Conservation (phyloP, 2,797 vertebrate genomes). For the Acipenser transmontanus region DNA sequence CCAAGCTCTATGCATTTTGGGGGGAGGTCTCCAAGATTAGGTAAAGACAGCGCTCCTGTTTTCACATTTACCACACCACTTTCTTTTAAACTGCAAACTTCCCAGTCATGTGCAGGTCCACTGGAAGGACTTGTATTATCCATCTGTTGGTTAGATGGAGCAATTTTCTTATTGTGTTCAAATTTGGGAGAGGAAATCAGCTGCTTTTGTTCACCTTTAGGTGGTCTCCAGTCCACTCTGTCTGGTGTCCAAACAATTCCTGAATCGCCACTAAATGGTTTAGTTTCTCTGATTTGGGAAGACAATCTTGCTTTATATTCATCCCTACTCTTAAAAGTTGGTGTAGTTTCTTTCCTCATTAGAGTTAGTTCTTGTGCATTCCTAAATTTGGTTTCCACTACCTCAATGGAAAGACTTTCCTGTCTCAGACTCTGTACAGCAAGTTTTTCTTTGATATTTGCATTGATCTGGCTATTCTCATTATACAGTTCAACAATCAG, state of each 20-base stretch:
- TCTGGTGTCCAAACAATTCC: not conserved
- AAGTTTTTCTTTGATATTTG: conserved; percentile 56
- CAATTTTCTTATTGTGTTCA: too few relatives aligned
- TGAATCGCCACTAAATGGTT: not conserved
- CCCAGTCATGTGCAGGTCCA: not conserved
- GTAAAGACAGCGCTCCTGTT: conserved; percentile 12
- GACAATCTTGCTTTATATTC: conserved; percentile 14
- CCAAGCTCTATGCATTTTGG: conserved; percentile 52
- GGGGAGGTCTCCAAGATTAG: conserved; percentile 57
- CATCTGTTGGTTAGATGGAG: conserved; percentile 7
- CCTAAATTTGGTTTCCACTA: conserved; percentile 11
- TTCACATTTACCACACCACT: conserved; percentile 16
- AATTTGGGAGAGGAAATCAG: not conserved
- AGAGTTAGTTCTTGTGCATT: conserved; percentile 6
- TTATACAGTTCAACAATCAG: conserved; percentile 80
- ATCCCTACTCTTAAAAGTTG: conserved; percentile 9
- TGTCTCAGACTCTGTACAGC: not conserved
- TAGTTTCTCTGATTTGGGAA: conserved; percentile 7
- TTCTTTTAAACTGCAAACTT: conserved; percentile 15
- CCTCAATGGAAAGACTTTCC: conserved; percentile 8
- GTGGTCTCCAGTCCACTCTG: too few relatives aligned
- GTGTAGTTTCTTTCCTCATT: not conserved
- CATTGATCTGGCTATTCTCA: conserved; percentile 67
- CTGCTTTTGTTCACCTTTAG: conserved; percentile 2
- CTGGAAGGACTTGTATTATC: conserved; percentile 2